phyloP scores from a whole-genome alignment of 1,140 invertebrate genomes.

The Bombus polaris region DNA sequence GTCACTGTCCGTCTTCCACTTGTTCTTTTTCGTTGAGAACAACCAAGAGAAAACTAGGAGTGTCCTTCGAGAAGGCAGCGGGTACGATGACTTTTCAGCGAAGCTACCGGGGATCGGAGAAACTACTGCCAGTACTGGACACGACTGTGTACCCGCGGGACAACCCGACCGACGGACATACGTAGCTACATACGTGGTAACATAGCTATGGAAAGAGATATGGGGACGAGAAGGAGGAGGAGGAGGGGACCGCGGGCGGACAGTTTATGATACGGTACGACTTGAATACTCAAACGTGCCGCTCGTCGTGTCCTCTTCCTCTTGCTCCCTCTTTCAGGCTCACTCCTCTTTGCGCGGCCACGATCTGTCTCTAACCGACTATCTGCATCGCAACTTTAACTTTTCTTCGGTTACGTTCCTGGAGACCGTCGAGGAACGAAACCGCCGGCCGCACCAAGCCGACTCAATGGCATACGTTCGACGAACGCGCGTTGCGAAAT shows the following conservation, averaged over 20 bases:
- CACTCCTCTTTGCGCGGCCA: slow-evolving; percentile 41
- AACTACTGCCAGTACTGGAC: slow-evolving; percentile 39
- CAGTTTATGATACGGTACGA: slow-evolving; percentile 77
- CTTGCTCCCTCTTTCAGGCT: neutral
- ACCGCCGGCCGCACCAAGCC: neutral
- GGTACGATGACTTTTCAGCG: slow-evolving; percentile 53
- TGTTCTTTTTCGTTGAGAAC: neutral
- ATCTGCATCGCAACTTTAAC: slow-evolving; percentile 44
- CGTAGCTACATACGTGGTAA: slow-evolving; percentile 55
- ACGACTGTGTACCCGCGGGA: slow-evolving; percentile 41
- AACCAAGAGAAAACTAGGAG: slow-evolving; percentile 44
- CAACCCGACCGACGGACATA: slow-evolving; percentile 49
- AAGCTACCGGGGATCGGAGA: slow-evolving; percentile 36
- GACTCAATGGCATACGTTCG: neutral
- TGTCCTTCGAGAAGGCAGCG: slow-evolving; percentile 28
- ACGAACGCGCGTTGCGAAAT: neutral
- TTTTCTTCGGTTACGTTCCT: slow-evolving; percentile 13
- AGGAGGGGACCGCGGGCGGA: slow-evolving; percentile 68
- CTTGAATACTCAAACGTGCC: slow-evolving; percentile 76
- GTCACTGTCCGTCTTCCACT: neutral
- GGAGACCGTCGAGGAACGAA: slow-evolving; percentile 11
- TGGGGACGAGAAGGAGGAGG: neutral
- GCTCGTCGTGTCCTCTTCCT: slow-evolving; percentile 52
- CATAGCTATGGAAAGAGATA: slow-evolving; percentile 50
- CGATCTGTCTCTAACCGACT: slow-evolving; percentile 51